These are phyloP conservation scores for Neelides sp. DNA, from an alignment of 1,140 invertebrate species.

Conservation along the genomic window DNA sequence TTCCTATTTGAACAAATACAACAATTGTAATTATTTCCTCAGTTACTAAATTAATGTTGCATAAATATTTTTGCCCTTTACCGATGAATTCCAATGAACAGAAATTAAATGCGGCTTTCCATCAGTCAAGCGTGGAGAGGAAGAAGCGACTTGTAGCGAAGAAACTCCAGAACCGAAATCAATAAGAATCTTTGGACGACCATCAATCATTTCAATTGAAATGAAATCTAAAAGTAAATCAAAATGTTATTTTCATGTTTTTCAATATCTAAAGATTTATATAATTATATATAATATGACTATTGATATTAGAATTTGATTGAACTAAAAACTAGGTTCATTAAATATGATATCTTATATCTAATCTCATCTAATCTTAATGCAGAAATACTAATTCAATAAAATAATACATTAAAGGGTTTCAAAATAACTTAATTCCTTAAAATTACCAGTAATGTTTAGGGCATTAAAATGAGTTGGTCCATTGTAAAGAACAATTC, in stretches of 20 bases:
- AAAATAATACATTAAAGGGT: too few relatives aligned
- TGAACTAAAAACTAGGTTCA: too few relatives aligned
- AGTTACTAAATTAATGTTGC: too few relatives aligned
- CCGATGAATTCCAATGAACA: constrained; percentile 55
- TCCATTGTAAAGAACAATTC: constrained; percentile 82
- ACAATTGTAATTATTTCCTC: background rate
- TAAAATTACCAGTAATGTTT: constrained; percentile 47
- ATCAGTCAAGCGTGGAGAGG: constrained; percentile 59
- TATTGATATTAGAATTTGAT: too few relatives aligned
- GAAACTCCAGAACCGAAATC: constrained; percentile 79
- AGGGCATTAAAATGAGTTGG: constrained; percentile 49
- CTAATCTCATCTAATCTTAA: too few relatives aligned
- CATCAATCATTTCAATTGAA: constrained; percentile 71
- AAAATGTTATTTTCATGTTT: too few relatives aligned
- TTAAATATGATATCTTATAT: too few relatives aligned
- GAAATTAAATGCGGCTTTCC: constrained; percentile 69
- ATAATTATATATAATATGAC: too few relatives aligned
- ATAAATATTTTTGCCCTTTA: constrained; percentile 32
- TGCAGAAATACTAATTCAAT: too few relatives aligned
- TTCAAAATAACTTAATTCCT: too few relatives aligned
- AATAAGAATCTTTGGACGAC: constrained; percentile 67
- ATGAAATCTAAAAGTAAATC: constrained; percentile 94
- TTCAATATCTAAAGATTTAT: too few relatives aligned
- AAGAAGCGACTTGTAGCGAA: constrained; percentile 49
- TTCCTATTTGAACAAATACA: constrained; percentile 17